phyloP scores from a whole-genome alignment of 2,797 vertebrate genomes.

The Discoglossus pictus region DNA sequence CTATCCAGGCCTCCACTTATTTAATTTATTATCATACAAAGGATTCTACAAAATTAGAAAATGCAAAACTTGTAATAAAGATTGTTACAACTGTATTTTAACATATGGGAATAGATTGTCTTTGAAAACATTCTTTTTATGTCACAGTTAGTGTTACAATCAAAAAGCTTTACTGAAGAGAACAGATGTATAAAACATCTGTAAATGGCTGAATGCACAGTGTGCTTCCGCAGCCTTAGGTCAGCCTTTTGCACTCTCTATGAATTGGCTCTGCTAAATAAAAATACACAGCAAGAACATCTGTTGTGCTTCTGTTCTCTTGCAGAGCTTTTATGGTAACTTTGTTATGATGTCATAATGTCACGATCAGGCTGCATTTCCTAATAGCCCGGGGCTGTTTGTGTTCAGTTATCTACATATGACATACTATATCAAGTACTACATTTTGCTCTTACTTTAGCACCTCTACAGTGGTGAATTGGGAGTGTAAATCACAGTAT shows the following conservation, averaged over 20 bases:
- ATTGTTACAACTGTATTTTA: conserved; percentile 22
- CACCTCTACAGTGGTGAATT: conserved; percentile 18
- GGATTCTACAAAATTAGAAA: neutral
- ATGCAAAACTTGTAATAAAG: conserved; percentile 10
- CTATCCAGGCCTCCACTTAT: neutral
- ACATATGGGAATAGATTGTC: conserved; percentile 37
- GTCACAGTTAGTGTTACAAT: conserved; percentile 45
- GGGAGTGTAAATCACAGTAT: conserved; percentile 24
- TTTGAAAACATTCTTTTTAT: conserved; percentile 45
- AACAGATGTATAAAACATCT: conserved; percentile 52
- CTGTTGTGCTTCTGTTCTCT: conserved; percentile 43
- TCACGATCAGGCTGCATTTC: conserved; percentile 40
- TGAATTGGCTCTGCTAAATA: conserved; percentile 49
- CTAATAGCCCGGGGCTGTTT: conserved; percentile 30
- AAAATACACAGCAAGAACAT: conserved; percentile 46
- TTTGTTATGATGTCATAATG: conserved; percentile 46
- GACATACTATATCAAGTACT: conserved; percentile 36
- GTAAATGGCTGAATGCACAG: conserved; percentile 49
- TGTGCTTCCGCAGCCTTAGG: conserved; percentile 47
- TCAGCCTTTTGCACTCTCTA: conserved; percentile 51
- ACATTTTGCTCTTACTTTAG: conserved; percentile 21
- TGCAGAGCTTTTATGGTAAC: conserved; percentile 36
- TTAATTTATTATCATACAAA: conserved; percentile 6
- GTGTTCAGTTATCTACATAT: conserved; percentile 26
- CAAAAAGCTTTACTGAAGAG: conserved; percentile 38